Conservation (phyloP, 2,888 invertebrate species). For the Bursaphelenchus okinawaensis region DNA sequence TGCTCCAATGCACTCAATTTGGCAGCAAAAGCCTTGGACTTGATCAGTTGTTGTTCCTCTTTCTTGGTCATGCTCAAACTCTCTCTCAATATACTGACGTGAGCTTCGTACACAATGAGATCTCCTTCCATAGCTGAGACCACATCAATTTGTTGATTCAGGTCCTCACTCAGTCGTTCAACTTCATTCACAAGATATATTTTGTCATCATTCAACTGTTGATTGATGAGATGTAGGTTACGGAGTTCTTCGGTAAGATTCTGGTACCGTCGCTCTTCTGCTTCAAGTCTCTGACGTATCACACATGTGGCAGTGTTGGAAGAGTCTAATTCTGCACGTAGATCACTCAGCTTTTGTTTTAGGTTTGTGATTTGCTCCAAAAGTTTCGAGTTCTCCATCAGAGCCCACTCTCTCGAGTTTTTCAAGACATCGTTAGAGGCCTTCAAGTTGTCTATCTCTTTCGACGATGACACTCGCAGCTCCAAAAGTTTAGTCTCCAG, state of each 20-base stretch:
- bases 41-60: conserved; percentile 50
- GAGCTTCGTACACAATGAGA: conserved; percentile 52
- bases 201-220: conserved; percentile 40
- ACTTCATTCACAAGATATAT: conserved; percentile 42
- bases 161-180: conserved; percentile 41
- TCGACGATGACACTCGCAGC: conserved; percentile 4
- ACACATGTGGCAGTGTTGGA: conserved; percentile 26
- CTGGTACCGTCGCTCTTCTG: conserved; percentile 20
- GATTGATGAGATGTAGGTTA: conserved; percentile 31
- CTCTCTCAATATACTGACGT: conserved; percentile 51
- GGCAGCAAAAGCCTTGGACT: conserved; percentile 54
- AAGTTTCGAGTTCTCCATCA: conserved; percentile 45
- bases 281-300: conserved; percentile 20
- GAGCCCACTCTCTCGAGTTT: conserved; percentile 46
- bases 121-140: conserved; percentile 51
- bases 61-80: conserved; percentile 50
- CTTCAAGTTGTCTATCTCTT: conserved; percentile 31
- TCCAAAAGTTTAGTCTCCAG: conserved; percentile 38
- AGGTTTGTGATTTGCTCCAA: conserved; percentile 36
- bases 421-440: conserved; percentile 43
- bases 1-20: conserved; percentile 49
- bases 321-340: conserved; percentile 31
- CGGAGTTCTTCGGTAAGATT: conserved; percentile 22
- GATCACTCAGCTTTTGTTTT: conserved; percentile 25
- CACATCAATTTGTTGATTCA: conserved; percentile 40